phyloP scores from a whole-genome alignment of 2,797 vertebrate species.

The Apogon hyalosoma region DNA sequence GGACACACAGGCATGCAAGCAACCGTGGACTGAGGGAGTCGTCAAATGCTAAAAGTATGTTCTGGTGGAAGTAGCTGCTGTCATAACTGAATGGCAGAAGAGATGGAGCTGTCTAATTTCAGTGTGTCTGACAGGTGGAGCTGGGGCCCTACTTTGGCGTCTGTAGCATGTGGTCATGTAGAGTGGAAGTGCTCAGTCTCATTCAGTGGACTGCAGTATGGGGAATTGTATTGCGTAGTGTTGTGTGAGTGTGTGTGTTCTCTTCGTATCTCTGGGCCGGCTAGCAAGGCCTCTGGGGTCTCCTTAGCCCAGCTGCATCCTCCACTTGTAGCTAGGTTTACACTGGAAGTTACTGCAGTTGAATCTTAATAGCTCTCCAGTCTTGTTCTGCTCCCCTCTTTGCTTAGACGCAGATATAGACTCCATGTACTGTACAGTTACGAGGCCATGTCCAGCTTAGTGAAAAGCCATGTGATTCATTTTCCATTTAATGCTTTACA shows the following conservation, averaged over 20 bases:
- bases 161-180: constrained; percentile 38
- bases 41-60: constrained; percentile 65
- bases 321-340: constrained; percentile 70
- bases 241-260: constrained; percentile 57
- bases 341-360: constrained; percentile 64
- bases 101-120: constrained; percentile 65
- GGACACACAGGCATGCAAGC: constrained; percentile 65
- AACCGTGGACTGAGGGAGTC: constrained; percentile 38
- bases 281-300: constrained; percentile 66
- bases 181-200: constrained; percentile 22
- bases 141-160: constrained; percentile 32
- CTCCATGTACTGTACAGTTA: constrained; percentile 27
- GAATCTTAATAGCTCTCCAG: constrained; percentile 70
- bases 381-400: constrained; percentile 28
- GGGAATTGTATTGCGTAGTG: constrained; percentile 58
- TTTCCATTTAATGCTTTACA: constrained; percentile 47
- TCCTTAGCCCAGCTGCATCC: constrained; percentile 76
- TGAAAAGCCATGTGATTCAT: constrained; percentile 37
- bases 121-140: constrained; percentile 63
- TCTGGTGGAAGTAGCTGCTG: constrained; percentile 61
- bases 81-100: constrained; percentile 61
- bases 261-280: constrained; percentile 61
- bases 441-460: constrained; percentile 28
- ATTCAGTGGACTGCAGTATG: constrained; percentile 34
- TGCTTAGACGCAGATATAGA: constrained; percentile 38